Conservation (phyloP, 2,888 invertebrate species). For the Xestia xanthographa region DNA sequence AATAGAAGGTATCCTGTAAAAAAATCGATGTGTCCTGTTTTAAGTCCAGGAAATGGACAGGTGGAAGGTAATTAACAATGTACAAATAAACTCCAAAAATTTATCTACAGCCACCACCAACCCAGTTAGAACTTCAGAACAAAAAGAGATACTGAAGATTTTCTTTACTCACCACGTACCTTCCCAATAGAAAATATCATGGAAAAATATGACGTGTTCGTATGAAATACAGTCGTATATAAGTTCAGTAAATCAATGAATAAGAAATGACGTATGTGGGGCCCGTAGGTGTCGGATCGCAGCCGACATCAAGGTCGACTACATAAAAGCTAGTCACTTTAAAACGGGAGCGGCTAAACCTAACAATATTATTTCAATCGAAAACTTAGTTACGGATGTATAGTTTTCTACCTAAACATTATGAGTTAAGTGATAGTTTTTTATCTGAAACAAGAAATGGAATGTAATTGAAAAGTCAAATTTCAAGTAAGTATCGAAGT, state of each 20-base stretch:
- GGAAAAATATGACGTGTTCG: constrained; percentile 49
- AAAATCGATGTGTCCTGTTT: neutral
- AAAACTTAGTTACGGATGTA: constrained; percentile 1
- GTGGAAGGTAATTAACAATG: neutral
- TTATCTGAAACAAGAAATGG: constrained; percentile 32
- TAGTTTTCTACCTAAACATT: neutral
- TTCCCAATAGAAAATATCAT: constrained; percentile 18
- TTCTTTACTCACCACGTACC: constrained; percentile 20
- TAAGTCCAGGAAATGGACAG: neutral
- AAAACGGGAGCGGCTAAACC: constrained; percentile 48
- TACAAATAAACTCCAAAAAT: neutral
- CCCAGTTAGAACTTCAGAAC: neutral
- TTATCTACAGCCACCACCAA: neutral
- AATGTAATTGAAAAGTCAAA: constrained; percentile 27
- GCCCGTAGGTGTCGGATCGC: constrained; percentile 66
- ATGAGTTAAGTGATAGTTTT: constrained; percentile 7
- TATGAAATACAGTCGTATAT: constrained; percentile 53
- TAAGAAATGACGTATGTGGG: constrained; percentile 69
- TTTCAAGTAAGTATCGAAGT: neutral
- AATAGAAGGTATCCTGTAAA: too few relatives aligned
- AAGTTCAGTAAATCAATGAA: constrained; percentile 70
- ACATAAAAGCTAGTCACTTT: constrained; percentile 50
- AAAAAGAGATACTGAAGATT: constrained; percentile 5
- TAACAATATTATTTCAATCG: constrained; percentile 25
- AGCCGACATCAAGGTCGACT: constrained; percentile 71